Conservation (phyloP, 2,888 invertebrate genomes). For the Acanthosepion pharaonis region DNA sequence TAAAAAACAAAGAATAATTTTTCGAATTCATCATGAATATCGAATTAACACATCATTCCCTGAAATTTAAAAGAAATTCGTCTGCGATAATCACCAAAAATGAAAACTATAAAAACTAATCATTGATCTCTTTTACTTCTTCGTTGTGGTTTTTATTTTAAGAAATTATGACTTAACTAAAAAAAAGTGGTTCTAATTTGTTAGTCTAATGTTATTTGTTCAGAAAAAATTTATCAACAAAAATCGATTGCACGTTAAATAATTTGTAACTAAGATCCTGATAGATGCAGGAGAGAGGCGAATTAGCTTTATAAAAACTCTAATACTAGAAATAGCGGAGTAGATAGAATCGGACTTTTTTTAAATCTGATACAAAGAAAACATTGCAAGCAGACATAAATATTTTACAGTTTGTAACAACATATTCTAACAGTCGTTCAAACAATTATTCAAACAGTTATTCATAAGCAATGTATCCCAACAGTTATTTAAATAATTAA, state of each 20-base stretch:
- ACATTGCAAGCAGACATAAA: too few species aligned
- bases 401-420: too few species aligned
- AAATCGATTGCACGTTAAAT: too few species aligned
- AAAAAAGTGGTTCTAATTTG: neutral
- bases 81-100: neutral
- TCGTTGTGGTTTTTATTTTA: neutral
- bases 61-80: neutral
- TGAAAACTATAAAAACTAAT: neutral
- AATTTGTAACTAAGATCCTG: too few species aligned
- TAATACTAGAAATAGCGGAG: too few species aligned
- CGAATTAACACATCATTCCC: neutral
- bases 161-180: neutral
- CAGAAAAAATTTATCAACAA: neutral
- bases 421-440: neutral
- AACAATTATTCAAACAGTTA: neutral
- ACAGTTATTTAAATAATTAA: neutral
- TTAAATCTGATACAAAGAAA: too few species aligned
- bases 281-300: too few species aligned
- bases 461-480: too few species aligned
- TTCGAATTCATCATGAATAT: neutral
- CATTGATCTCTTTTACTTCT: neutral
- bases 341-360: too few species aligned
- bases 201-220: neutral
- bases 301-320: too few species aligned
- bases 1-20: neutral